These are phyloP conservation scores for Ammodytes marinus DNA, from an alignment of 2,113 vertebrate species.

Conservation along the genomic window DNA sequence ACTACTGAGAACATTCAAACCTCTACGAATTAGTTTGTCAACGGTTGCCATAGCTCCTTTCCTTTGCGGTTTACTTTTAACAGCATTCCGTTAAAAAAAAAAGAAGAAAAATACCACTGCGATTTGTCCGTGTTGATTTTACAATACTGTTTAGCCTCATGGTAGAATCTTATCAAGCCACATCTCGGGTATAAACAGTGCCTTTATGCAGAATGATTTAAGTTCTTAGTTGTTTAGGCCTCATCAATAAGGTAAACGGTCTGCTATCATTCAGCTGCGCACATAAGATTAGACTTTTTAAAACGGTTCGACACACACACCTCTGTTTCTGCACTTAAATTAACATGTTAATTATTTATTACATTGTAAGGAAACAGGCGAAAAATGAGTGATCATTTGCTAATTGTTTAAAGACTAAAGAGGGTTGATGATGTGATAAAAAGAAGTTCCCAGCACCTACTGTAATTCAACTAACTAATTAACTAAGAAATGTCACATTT, in stretches of 20 bases:
- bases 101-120: constrained; percentile 19
- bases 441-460: constrained; percentile 14
- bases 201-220: constrained; percentile 61
- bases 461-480: constrained; percentile 26
- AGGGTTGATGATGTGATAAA: not conserved
- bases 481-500: not conserved
- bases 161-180: constrained; percentile 39
- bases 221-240: constrained; percentile 39
- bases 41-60: not conserved
- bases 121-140: constrained; percentile 24
- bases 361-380: constrained; percentile 28
- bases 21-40: constrained; percentile 31
- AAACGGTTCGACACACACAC: constrained; percentile 14
- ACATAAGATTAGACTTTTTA: constrained; percentile 18
- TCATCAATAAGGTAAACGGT: not conserved
- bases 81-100: constrained; percentile 41
- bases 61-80: constrained; percentile 48
- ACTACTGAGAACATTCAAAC: constrained; percentile 46
- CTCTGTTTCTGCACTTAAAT: constrained; percentile 8
- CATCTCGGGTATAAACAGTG: constrained; percentile 65
- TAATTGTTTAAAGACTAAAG: constrained; percentile 37
- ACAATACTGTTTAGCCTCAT: constrained; percentile 55
- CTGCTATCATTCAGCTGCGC: constrained; percentile 8
- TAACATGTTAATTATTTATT: constrained; percentile 23
- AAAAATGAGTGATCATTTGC: constrained; percentile 35